phyloP scores from a whole-genome alignment of 2,797 vertebrate species.

The Hydrophis major region DNA sequence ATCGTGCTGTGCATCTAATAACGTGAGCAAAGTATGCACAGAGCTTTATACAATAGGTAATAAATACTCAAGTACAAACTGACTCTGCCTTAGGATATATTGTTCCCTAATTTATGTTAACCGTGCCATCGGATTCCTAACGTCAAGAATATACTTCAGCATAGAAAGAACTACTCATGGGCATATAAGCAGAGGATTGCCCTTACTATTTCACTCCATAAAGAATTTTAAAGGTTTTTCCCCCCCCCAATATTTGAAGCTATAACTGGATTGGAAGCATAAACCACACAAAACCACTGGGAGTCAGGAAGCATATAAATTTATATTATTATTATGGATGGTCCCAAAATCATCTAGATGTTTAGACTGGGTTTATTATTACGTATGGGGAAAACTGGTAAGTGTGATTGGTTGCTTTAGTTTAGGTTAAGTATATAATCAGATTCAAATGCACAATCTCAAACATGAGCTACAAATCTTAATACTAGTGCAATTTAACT shows the following conservation, averaged over 20 bases:
- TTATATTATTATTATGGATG: neutral
- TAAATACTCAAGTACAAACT: slow-evolving; percentile 33
- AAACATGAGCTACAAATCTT: neutral
- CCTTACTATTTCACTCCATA: neutral
- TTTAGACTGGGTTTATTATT: neutral
- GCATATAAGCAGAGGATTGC: neutral
- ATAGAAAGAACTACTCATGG: neutral
- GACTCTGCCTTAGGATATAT: neutral
- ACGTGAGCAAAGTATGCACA: slow-evolving; percentile 80
- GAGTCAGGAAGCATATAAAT: neutral
- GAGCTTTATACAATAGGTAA: slow-evolving; percentile 85
- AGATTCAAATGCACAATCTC: neutral
- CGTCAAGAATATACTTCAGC: neutral
- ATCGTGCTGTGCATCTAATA: slow-evolving; percentile 83
- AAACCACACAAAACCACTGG: neutral
- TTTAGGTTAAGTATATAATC: neutral
- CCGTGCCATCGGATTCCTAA: no score
- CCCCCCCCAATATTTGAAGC: neutral
- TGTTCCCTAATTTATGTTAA: neutral
- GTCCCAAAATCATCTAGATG: neutral
- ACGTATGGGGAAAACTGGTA: neutral
- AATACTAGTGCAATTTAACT: neutral
- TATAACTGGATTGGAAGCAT: neutral
- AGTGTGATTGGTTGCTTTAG: neutral
- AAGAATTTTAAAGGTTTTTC: neutral